phyloP scores from a whole-genome alignment of 2,797 vertebrate genomes.

The Artibeus jamaicensis region DNA sequence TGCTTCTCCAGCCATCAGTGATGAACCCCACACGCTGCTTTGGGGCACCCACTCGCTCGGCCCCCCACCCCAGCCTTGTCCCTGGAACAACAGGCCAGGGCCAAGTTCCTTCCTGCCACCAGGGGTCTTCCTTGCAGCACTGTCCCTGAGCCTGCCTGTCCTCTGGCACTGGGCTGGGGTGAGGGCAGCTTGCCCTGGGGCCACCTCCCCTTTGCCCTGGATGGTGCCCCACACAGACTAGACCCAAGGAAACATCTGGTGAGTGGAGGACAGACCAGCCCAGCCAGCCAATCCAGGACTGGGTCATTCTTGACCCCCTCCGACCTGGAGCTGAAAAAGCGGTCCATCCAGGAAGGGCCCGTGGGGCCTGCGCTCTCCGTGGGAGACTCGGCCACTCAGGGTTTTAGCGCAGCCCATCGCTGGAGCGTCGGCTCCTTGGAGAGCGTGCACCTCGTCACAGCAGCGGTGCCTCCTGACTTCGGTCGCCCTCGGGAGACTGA shows the following conservation, averaged over 20 bases:
- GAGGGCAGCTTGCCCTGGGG: not conserved
- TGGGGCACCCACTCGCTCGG: fast-evolving
- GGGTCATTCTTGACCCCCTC: not conserved
- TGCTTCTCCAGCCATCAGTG: fast-evolving
- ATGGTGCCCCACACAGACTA: not conserved
- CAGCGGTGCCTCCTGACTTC: not conserved
- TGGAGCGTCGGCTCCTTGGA: fast-evolving
- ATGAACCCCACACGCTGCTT: not conserved
- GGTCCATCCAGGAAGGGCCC: fast-evolving
- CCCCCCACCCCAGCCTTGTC: fast-evolving
- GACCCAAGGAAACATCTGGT: not conserved
- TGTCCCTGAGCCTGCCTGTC: fast-evolving
- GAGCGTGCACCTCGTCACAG: fast-evolving
- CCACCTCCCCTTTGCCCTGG: not conserved
- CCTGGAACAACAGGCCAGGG: not conserved
- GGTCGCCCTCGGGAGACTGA: fast-evolving
- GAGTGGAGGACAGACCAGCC: not conserved
- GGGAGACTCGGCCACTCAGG: not conserved
- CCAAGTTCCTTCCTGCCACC: fast-evolving
- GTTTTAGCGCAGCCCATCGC: fast-evolving
- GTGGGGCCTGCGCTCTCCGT: fast-evolving
- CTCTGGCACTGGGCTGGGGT: fast-evolving
- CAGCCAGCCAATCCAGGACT: fast-evolving
- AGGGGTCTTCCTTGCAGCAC: fast-evolving
- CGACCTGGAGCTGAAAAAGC: not conserved